These are phyloP conservation scores for Drosophila pegasa DNA, from an alignment of 2,888 invertebrate genomes.

Conservation along the genomic window DNA sequence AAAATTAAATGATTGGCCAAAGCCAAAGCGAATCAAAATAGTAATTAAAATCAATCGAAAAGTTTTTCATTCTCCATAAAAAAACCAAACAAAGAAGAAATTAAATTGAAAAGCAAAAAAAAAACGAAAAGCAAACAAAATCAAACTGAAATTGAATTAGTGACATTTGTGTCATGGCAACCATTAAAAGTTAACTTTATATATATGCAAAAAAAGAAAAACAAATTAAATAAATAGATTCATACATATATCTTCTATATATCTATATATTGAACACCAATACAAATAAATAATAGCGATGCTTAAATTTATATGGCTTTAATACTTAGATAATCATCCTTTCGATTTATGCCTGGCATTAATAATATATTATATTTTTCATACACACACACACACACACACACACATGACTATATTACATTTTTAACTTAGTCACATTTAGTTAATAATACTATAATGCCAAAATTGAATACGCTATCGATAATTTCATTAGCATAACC, in stretches of 20 bases:
- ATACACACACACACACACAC: constrained; percentile 41
- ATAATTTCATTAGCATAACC: constrained; percentile 56
- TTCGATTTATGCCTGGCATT: constrained; percentile 72
- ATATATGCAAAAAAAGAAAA: constrained; percentile 9
- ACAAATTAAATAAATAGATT: constrained; percentile 6
- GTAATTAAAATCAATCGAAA: constrained; percentile 31
- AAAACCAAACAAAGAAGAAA: constrained; percentile 11
- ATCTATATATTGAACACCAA: constrained; percentile 27
- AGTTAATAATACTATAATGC: constrained; percentile 44
- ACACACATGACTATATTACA: constrained; percentile 34
- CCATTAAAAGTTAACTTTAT: constrained; percentile 20
- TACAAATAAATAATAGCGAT: constrained; percentile 53
- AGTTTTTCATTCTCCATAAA: constrained; percentile 15
- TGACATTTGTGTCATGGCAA: constrained; percentile 43
- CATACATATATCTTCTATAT: constrained; percentile 30
- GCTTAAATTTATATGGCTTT: constrained; percentile 67
- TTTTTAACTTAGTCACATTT: constrained; percentile 63
- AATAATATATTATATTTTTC: constrained; percentile 50
- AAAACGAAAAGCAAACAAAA: constrained; percentile 20
- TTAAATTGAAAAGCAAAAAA: constrained; percentile 3
- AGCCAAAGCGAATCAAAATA: constrained; percentile 38
- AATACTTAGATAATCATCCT: constrained; percentile 67
- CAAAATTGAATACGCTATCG: constrained; percentile 54
- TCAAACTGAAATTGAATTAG: constrained; percentile 47
- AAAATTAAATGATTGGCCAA: constrained; percentile 36